Base-by-base conservation (phyloP, 2,888 invertebrate genomes). In the Mellilla xanthometata region DNA sequence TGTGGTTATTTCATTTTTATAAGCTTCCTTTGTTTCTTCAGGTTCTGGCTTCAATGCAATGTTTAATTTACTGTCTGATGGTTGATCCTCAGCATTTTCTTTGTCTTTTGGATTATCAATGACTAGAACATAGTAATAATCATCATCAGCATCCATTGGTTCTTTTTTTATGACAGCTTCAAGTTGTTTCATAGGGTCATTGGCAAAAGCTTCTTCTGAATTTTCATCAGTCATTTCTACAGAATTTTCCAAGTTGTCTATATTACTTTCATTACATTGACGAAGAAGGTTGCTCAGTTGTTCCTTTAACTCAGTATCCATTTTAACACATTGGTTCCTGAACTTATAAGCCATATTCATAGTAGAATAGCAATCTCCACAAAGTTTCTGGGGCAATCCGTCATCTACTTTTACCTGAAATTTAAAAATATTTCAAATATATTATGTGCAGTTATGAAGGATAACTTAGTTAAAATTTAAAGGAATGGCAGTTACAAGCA, bases 41-140 rank as follows among this genome's bases (percentile, higher is more conserved):
- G n/a, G n/a, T n/a, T n/a, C n/a, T n/a, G n/a, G n/a, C n/a, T 39
- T 62, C 47, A 2, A 51, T 28, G 38, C 8, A 24, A 8, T 27
- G 2, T 11, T 8, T 2, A 24, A 24, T 3, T 19, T 19, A 6
- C 3, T 19, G 19, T 19, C 11, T 19, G 24, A 4, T 3, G 3
- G 6, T 11, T n/a, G 15, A 3, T 33, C 38, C 2, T 46, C 33
- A 6, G 42, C 6, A 27, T 33, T 43, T 42, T 49, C 50, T 9
- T 62, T 56, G 13, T 62, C 53, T 39, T 59, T 55, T 3, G 74
- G 72, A 36, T 86, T 81, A 60, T 89, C 82, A 48, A 90, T 86
- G 2, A 90, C 88, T 12, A 90, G 71, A 2, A 90, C 88, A 60
- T 89, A 89, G 44, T 88, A 90, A 35, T 62, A 84, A 56, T 90